A percentile compares a stretch with the other conserved stretches of the same genome.
Conservation (phyloP, 2,888 invertebrate species). For the Agrochola lota region DNA sequence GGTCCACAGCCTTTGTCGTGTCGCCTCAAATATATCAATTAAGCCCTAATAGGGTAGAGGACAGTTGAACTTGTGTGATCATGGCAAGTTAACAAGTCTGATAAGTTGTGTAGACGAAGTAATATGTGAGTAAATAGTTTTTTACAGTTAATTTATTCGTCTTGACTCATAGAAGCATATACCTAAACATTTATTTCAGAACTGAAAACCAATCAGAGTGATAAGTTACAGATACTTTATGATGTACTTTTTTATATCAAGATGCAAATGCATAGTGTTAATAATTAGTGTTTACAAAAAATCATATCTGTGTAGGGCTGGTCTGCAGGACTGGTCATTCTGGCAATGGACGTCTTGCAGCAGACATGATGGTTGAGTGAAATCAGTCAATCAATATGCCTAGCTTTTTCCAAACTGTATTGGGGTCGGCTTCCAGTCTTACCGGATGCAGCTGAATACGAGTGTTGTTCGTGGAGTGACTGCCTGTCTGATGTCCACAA, state of each 20-base stretch:
- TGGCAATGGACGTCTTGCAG: not conserved
- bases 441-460: not conserved
- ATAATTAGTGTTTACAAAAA: not conserved
- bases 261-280: not conserved
- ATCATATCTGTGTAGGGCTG: not conserved
- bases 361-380: not conserved
- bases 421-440: not conserved
- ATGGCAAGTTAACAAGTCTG: conserved; percentile 31
- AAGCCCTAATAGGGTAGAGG: conserved; percentile 48
- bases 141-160: not conserved
- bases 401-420: not conserved
- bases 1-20: conserved; percentile 35
- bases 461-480: too few relatives aligned
- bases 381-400: not conserved
- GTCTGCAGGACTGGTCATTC: not conserved
- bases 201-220: not conserved
- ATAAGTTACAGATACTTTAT: too few relatives aligned
- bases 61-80: conserved; percentile 18
- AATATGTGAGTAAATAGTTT: conserved; percentile 3
- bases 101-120: not conserved
- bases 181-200: not conserved
- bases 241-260: too few relatives aligned
- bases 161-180: too few relatives aligned
- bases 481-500: not conserved
- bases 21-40: conserved; percentile 55